Percentiles rank a stretch among this genome's conserved stretches.
phyloP scores from a whole-genome alignment of 2,888 invertebrate species.

The Pheosia gnoma region DNA sequence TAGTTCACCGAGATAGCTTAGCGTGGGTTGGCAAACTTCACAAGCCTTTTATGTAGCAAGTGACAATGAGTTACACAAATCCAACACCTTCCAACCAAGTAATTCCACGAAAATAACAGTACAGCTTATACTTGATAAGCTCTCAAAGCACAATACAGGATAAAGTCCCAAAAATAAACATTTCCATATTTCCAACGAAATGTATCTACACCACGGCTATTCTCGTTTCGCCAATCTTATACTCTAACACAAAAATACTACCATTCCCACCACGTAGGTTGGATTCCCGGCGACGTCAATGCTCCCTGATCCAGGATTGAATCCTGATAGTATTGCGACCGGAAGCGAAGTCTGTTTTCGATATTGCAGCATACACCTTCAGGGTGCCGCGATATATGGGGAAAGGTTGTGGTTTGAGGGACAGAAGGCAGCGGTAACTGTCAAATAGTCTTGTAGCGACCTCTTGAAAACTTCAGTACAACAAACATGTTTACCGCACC shows the following conservation, averaged over 20 bases:
- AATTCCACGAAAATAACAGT: no score
- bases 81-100: no score
- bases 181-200: background rate
- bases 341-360: conserved; percentile 18
- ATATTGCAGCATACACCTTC: conserved; percentile 18
- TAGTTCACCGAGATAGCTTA: no score
- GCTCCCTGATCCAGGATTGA: conserved; percentile 24
- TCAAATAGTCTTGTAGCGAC: no score
- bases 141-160: background rate
- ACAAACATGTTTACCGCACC: background rate
- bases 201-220: background rate
- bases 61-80: no score
- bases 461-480: no score
- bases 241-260: conserved; percentile 15
- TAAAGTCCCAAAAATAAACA: background rate
- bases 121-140: no score
- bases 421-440: conserved; percentile 7
- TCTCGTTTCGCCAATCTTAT: conserved; percentile 12
- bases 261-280: conserved; percentile 28
- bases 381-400: conserved; percentile 20
- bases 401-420: conserved; percentile 17
- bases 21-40: no score
- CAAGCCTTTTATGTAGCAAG: no score
- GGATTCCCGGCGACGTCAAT: conserved; percentile 20
- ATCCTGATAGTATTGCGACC: conserved; percentile 28